A percentile compares a stretch with the other conserved stretches of the same genome.
Conservation (phyloP, 1,140 invertebrate genomes). For the Drosophila leontia region DNA sequence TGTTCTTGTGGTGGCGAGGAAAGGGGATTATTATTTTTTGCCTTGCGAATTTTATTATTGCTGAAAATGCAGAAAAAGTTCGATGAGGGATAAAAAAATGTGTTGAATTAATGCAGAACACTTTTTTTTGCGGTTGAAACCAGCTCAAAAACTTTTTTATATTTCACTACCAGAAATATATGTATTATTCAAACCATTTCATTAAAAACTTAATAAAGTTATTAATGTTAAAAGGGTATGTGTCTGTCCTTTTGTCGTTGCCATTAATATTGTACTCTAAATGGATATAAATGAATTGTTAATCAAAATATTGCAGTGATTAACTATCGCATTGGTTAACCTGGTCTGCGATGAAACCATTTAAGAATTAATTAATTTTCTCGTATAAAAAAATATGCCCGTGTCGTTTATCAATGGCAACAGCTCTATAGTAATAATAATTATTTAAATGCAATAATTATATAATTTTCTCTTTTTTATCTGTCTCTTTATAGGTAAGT, state of each 20-base stretch:
- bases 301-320: slow-evolving; percentile 57
- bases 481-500: slow-evolving; percentile 67
- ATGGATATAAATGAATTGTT: slow-evolving; percentile 63
- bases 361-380: slow-evolving; percentile 34
- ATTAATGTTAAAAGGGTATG: slow-evolving; percentile 61
- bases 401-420: slow-evolving; percentile 21
- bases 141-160: slow-evolving; percentile 1
- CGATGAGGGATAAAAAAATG: slow-evolving; percentile 43
- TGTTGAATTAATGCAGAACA: slow-evolving; percentile 3
- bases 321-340: slow-evolving; percentile 49
- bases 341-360: slow-evolving; percentile 21
- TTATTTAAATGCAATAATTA: slow-evolving; percentile 31
- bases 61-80: slow-evolving; percentile 68
- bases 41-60: slow-evolving; percentile 49
- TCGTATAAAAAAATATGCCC: slow-evolving; percentile 14
- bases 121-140: slow-evolving; percentile 2
- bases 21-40: slow-evolving; percentile 9
- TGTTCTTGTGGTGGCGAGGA: neutral
- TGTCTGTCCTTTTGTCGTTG: neutral
- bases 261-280: slow-evolving; percentile 37
- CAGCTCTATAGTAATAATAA: slow-evolving; percentile 20
- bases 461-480: slow-evolving; percentile 29
- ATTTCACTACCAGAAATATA: slow-evolving; percentile 46
- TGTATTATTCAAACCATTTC: slow-evolving; percentile 56
- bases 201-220: slow-evolving; percentile 67